phyloP scores from a whole-genome alignment of 2,888 invertebrate genomes.

The Yponomeuta plumbellus region DNA sequence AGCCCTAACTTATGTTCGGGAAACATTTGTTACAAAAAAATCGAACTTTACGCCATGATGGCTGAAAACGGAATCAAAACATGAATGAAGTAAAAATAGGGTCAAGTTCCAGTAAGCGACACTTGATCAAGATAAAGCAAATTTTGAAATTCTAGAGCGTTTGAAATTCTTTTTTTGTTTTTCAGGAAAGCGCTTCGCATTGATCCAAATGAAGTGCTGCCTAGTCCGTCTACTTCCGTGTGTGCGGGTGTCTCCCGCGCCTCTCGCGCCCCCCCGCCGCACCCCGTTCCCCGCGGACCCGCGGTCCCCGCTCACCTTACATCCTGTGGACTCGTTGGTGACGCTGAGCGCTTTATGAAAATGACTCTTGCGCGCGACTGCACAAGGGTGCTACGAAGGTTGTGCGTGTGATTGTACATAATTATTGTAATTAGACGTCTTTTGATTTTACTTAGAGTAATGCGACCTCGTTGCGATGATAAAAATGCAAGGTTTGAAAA shows the following conservation, averaged over 20 bases:
- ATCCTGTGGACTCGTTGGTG: conserved; percentile 55
- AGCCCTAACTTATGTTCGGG: too few relatives aligned
- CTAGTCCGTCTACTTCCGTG: conserved; percentile 47
- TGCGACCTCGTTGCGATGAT: not conserved
- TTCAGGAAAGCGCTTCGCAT: conserved; percentile 64
- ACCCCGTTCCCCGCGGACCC: conserved; percentile 56
- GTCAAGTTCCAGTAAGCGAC: not conserved
- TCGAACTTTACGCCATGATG: too few relatives aligned
- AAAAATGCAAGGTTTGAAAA: not conserved
- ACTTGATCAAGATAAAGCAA: not conserved
- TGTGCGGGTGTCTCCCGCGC: conserved; percentile 34
- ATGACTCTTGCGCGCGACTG: conserved; percentile 7
- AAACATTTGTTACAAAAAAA: too few relatives aligned
- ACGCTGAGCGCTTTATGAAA: conserved; percentile 52
- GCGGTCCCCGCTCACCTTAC: conserved; percentile 56
- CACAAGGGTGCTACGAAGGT: not conserved
- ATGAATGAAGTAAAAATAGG: too few relatives aligned
- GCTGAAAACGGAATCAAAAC: too few relatives aligned
- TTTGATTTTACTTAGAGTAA: not conserved
- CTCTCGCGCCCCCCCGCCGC: conserved; percentile 28
- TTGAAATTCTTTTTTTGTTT: not conserved
- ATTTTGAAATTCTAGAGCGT: not conserved
- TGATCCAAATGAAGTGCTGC: conserved; percentile 68
- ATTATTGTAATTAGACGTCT: not conserved
- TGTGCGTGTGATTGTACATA: not conserved